Percentiles rank a stretch among this genome's conserved stretches.
phyloP scores from a whole-genome alignment of 2,888 invertebrate species.

The Agrochola litura region DNA sequence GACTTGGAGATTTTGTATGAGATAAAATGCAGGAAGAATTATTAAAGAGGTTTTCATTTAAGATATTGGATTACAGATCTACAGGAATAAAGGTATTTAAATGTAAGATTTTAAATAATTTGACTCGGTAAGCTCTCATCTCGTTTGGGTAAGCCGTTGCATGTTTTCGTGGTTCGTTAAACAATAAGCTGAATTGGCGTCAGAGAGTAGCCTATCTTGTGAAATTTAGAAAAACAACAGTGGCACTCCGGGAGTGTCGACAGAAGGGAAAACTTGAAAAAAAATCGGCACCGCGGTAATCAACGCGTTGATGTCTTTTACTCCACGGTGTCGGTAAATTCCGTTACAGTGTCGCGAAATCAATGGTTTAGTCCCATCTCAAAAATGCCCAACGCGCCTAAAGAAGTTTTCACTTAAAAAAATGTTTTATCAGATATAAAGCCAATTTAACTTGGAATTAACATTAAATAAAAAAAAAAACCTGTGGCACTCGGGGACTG shows the following conservation, averaged over 20 bases:
- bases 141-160: background rate
- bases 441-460: slow-evolving; percentile 24
- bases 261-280: too few species aligned
- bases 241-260: too few species aligned
- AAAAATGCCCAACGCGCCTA: too few species aligned
- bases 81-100: background rate
- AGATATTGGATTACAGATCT: background rate
- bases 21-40: slow-evolving; percentile 32
- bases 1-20: slow-evolving; percentile 29
- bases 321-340: too few species aligned
- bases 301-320: too few species aligned
- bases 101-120: background rate
- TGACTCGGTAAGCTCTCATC: background rate
- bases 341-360: too few species aligned
- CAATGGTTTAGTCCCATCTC: too few species aligned
- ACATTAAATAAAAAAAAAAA: too few species aligned
- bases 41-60: slow-evolving; percentile 11
- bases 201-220: background rate
- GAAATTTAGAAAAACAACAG: background rate
- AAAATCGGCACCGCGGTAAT: too few species aligned
- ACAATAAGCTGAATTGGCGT: background rate
- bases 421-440: background rate
- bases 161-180: slow-evolving; percentile 5
- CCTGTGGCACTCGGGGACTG: too few species aligned
- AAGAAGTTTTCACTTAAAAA: too few species aligned